Conservation (phyloP, 2,888 invertebrate species). For the Sarcophaga rosellei region DNA sequence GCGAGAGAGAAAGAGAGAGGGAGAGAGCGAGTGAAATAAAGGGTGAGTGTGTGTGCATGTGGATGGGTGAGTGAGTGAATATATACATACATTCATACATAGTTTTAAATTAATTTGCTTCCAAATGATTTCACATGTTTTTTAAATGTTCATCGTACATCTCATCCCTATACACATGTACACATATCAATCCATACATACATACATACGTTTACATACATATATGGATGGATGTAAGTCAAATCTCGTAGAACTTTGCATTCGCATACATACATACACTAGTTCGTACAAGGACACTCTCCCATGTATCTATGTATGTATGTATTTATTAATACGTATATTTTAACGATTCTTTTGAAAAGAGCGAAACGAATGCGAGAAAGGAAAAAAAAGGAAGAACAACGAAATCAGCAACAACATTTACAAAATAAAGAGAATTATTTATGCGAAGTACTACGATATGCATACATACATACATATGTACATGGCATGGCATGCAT, state of each 20-base stretch:
- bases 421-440: background rate
- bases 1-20: background rate
- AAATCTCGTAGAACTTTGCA: too few relatives aligned
- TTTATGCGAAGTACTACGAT: background rate
- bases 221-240: background rate
- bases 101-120: constrained; percentile 74
- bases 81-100: background rate
- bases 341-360: background rate
- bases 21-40: background rate
- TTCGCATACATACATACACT: too few relatives aligned
- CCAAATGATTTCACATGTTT: constrained; percentile 71
- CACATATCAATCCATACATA: too few relatives aligned
- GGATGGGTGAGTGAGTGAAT: background rate
- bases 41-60: constrained; percentile 9
- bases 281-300: too few relatives aligned
- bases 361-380: background rate
- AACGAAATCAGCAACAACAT: background rate
- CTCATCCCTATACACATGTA: too few relatives aligned
- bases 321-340: too few relatives aligned
- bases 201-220: background rate
- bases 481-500: too few relatives aligned
- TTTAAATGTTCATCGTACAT: background rate
- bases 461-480: background rate
- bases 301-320: too few relatives aligned
- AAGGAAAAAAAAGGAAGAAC: background rate